These are phyloP conservation scores for Phaedon cochleariae DNA, from an alignment of 2,888 invertebrate genomes.

Conservation along the genomic window DNA sequence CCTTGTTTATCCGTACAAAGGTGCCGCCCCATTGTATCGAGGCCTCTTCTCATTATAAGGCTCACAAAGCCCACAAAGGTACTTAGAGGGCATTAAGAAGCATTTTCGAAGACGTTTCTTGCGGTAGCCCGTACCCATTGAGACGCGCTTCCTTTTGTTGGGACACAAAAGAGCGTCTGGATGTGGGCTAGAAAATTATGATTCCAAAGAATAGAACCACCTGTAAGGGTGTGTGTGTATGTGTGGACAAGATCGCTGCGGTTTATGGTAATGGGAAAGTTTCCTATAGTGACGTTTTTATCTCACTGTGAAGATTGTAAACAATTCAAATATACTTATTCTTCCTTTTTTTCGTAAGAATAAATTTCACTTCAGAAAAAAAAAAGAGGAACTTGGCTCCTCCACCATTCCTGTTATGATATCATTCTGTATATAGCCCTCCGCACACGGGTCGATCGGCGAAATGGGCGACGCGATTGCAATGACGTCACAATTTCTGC, in stretches of 20 bases:
- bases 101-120: slow-evolving; percentile 47
- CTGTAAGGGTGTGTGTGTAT: slow-evolving; percentile 49
- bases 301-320: too few relatives aligned
- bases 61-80: slow-evolving; percentile 48
- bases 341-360: too few relatives aligned
- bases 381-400: too few relatives aligned
- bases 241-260: slow-evolving; percentile 49
- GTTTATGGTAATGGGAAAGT: too few relatives aligned
- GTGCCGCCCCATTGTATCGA: slow-evolving; percentile 50
- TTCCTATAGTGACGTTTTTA: too few relatives aligned
- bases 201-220: slow-evolving; percentile 53
- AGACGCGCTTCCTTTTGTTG: slow-evolving; percentile 35
- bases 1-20: slow-evolving; percentile 50
- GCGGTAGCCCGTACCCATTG: slow-evolving; percentile 42
- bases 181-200: slow-evolving; percentile 46
- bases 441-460: too few relatives aligned
- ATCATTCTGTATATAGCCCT: too few relatives aligned
- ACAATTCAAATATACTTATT: too few relatives aligned
- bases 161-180: slow-evolving; percentile 37
- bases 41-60: slow-evolving; percentile 52
- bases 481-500: too few relatives aligned
- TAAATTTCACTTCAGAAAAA: too few relatives aligned
- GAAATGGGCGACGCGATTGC: too few relatives aligned
- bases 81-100: slow-evolving; percentile 51
- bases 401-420: too few relatives aligned